Evolutionary conservation across 2,113 vertebrate genomes (phyloP).

Genomic region (Cyanistes caeruleus): DNA sequence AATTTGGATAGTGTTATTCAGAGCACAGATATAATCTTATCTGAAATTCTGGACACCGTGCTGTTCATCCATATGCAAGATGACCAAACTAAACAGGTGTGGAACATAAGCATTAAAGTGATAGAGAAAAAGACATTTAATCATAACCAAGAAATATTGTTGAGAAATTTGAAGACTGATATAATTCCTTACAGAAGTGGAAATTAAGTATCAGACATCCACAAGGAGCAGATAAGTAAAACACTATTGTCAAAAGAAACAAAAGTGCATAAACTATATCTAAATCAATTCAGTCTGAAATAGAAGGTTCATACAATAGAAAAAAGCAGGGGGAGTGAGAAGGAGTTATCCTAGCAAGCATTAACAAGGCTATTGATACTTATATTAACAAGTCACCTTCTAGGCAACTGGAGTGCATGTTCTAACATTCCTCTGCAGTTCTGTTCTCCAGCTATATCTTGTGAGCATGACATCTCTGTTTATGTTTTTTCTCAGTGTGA

Average conservation of each 20-base stretch:
- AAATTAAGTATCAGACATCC: not conserved
- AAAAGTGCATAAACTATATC: not conserved
- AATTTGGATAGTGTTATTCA: not conserved
- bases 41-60: not conserved
- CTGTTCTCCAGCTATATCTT: not conserved
- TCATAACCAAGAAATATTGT: not conserved
- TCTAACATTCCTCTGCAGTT: not conserved
- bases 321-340: not conserved
- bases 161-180: not conserved
- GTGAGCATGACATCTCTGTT: not conserved
- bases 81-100: not conserved
- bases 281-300: not conserved
- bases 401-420: not conserved
- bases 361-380: not conserved
- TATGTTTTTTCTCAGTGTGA: not conserved
- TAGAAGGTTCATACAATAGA: not conserved
- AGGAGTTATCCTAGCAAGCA: not conserved
- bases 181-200: not conserved
- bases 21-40: not conserved
- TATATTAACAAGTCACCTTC: not conserved
- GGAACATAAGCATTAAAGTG: not conserved
- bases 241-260: not conserved
- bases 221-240: not conserved
- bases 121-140: not conserved
- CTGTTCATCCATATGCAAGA: not conserved